These are phyloP conservation scores for Amyelois transitella DNA, from an alignment of 1,140 invertebrate genomes.

Conservation along the genomic window DNA sequence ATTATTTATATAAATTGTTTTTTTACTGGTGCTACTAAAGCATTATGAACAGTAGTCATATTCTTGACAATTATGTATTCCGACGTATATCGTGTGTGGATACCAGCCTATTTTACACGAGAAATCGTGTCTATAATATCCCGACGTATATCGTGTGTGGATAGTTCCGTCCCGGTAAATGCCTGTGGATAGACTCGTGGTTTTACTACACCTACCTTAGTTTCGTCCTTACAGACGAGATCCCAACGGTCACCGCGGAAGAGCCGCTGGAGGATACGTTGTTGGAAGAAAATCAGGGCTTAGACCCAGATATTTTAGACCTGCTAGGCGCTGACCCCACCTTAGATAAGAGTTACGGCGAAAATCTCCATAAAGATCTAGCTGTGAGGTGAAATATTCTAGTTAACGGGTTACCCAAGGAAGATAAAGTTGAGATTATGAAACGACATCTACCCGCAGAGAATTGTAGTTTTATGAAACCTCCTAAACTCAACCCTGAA, in stretches of 20 bases:
- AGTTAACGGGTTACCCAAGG: slow-evolving; percentile 8
- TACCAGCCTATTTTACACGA: no score
- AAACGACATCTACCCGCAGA: slow-evolving; percentile 8
- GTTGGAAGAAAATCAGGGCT: not conserved
- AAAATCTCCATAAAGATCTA: slow-evolving; percentile 7
- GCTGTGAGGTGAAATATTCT: slow-evolving; percentile 4
- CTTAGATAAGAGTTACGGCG: slow-evolving; percentile 3
- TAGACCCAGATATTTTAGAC: slow-evolving; percentile 4
- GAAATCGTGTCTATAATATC: no score
- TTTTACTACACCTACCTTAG: not conserved
- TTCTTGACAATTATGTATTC: no score
- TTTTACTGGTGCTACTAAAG: no score
- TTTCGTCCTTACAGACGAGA: slow-evolving; percentile 6
- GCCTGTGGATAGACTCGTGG: no score
- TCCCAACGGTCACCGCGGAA: not conserved
- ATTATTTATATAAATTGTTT: no score
- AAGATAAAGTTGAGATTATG: slow-evolving; percentile 4
- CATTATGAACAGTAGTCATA: no score
- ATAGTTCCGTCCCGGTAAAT: no score
- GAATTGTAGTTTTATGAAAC: slow-evolving; percentile 7
- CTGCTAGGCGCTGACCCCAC: slow-evolving; percentile 7
- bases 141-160: slow-evolving; percentile 9
- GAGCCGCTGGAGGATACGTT: not conserved
- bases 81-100: no score
- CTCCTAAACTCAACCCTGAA: slow-evolving; percentile 5